These are phyloP conservation scores for Abscondita cerata DNA, from an alignment of 2,888 invertebrate species.

Conservation along the genomic window DNA sequence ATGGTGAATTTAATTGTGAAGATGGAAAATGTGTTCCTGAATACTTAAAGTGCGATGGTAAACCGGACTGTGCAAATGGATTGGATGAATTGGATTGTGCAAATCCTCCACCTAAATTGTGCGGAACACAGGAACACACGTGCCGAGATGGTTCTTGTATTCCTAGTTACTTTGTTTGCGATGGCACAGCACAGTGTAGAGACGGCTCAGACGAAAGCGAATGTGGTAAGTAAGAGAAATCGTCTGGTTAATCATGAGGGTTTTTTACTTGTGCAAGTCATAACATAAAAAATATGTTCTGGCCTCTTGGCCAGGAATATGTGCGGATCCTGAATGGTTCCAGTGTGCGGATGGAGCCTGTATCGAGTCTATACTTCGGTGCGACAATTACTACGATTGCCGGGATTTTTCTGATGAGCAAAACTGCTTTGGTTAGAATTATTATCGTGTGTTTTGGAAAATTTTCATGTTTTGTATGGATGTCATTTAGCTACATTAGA, in stretches of 20 bases:
- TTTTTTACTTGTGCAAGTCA: slow-evolving; percentile 9
- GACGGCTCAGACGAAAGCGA: slow-evolving; percentile 70
- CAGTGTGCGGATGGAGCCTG: slow-evolving; percentile 73
- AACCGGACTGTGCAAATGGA: slow-evolving; percentile 65
- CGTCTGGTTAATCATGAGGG: too few relatives aligned
- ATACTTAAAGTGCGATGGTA: slow-evolving; percentile 65
- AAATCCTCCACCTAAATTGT: slow-evolving; percentile 48
- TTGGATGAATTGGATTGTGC: slow-evolving; percentile 65
- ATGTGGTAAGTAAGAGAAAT: slow-evolving; percentile 62
- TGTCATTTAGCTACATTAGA: slow-evolving; percentile 34
- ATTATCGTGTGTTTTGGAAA: slow-evolving; percentile 42
- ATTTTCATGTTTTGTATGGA: slow-evolving; percentile 41
- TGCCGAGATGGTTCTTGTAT: slow-evolving; percentile 70
- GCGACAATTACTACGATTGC: slow-evolving; percentile 92
- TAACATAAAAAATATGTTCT: slow-evolving; percentile 33
- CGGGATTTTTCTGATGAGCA: slow-evolving; percentile 90
- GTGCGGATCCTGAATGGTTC: slow-evolving; percentile 62
- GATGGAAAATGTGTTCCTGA: slow-evolving; percentile 64
- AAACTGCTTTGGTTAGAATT: slow-evolving; percentile 73
- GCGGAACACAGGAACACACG: slow-evolving; percentile 63
- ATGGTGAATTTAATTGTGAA: slow-evolving; percentile 73
- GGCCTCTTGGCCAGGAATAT: slow-evolving; percentile 55
- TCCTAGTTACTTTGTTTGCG: slow-evolving; percentile 61
- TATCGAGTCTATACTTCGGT: slow-evolving; percentile 77
- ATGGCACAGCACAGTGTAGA: slow-evolving; percentile 62